phyloP scores from a whole-genome alignment of 1,140 invertebrate species.

The Hesperophylax magnus region DNA sequence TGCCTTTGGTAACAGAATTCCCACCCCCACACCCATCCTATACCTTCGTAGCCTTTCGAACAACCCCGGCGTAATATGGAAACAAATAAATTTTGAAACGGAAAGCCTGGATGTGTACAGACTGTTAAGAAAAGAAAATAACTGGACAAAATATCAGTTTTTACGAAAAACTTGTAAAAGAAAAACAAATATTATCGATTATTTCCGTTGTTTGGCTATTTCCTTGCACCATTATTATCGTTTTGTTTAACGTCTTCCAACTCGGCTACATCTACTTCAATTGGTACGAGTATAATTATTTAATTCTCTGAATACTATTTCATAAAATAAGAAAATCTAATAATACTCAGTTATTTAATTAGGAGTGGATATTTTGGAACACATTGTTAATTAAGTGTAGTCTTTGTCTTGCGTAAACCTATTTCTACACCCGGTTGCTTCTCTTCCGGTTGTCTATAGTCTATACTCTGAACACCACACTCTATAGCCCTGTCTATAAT shows the following conservation, averaged over 20 bases:
- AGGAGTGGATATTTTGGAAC: not conserved
- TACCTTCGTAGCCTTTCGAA: not conserved
- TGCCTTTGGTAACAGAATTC: slow-evolving; percentile 40
- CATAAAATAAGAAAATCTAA: not conserved
- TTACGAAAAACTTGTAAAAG: not conserved
- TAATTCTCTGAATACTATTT: not conserved
- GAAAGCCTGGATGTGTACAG: slow-evolving; percentile 24
- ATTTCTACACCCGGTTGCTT: slow-evolving; percentile 26
- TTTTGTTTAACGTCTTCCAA: too few species aligned
- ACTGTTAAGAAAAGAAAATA: slow-evolving; percentile 2
- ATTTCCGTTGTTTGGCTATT: too few species aligned
- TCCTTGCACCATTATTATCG: too few species aligned
- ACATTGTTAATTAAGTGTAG: slow-evolving; percentile 24
- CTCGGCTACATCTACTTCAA: too few species aligned
- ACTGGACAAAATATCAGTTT: not conserved
- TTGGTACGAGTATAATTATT: too few species aligned
- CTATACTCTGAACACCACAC: slow-evolving; percentile 6
- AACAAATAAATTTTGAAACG: slow-evolving; percentile 47
- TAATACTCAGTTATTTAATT: not conserved
- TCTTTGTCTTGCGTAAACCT: slow-evolving; percentile 40
- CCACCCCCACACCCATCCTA: not conserved
- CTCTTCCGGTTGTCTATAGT: slow-evolving; percentile 15
- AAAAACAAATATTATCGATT: too few species aligned
- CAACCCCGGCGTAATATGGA: slow-evolving; percentile 39
- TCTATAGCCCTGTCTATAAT: slow-evolving; percentile 32